Evolutionary conservation across 2,797 vertebrate genomes (phyloP), one percentile per base, ranked within the genome.

Genomic region (Mareca strepera): DNA sequence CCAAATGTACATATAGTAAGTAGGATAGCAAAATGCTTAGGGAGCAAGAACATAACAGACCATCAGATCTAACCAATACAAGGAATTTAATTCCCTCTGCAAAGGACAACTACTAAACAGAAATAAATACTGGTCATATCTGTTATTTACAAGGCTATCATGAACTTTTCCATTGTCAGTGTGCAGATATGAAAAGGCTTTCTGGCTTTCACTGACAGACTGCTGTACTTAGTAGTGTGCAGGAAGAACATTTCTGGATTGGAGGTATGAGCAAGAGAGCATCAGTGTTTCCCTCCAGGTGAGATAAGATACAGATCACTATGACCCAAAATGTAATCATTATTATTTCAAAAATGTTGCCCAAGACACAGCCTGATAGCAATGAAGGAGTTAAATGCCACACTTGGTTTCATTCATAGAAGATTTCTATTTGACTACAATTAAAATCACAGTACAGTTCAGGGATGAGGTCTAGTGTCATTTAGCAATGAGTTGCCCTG

Each of bases 401-500:
- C 56, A 63, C 55, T 79, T 82, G 62, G 67, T 92, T 84, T 64
- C 48, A 76, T 82, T 94, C 68, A 62, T 9, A 50, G 53, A 76
- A 87, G 31, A 82, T 39, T 84, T 82, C 62, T 72, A 56, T 74
- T 77, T 85, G 18, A 84, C 44, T 55, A 75, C 70, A 88, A 90
- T 68, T 84, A 77, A 93, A 95, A 94, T 64, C 85, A 87, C n/a
- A 74, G 60, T 44, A 63, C 37, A 87, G 86, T 93, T 97, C 94
- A 97, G 87, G 93, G 74, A 90, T 82, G 75, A 88, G 64, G 74
- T 69, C 56, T 63, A 62, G 29, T 86, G 85, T 72, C 21, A 59
- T 73, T 95, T 82, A 84, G 77, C 92, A 96, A 86, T 91, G 93
- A 97, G 95, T 66, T 94, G 86, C 84, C 95, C 94, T 96, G 90